Conservation (phyloP, 1,140 invertebrate species). For the Schlechtendalia chinensis region DNA sequence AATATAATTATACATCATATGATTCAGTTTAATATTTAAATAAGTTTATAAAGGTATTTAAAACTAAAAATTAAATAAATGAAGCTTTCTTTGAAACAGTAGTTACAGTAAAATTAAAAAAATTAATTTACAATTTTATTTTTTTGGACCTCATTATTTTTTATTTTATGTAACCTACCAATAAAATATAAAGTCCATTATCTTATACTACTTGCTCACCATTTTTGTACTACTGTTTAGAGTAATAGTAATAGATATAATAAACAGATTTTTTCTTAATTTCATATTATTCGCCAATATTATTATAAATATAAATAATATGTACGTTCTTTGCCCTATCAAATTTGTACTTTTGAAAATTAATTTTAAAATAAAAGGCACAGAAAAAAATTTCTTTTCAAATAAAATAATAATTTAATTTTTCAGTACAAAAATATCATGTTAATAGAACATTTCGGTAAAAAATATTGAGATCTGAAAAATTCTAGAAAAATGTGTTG, state of each 20-base stretch:
- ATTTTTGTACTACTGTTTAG: constrained; percentile 29
- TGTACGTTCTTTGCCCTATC: background rate
- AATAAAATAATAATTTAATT: constrained; percentile 44
- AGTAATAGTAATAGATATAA: background rate
- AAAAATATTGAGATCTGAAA: constrained; percentile 46
- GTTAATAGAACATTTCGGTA: constrained; percentile 34
- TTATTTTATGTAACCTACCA: background rate
- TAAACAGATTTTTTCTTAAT: background rate
- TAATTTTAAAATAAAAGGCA: constrained; percentile 21
- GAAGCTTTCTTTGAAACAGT: constrained; percentile 14
- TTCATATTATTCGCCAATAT: background rate
- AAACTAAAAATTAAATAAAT: background rate
- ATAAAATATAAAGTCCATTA: background rate
- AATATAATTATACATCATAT: background rate
- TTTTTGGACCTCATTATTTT: constrained; percentile 30
- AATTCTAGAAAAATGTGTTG: constrained; percentile 39
- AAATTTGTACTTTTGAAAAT: constrained; percentile 35
- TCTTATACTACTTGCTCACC: constrained; percentile 32
- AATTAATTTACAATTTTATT: background rate
- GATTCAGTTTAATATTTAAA: background rate
- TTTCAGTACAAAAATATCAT: constrained; percentile 42
- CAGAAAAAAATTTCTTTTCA: background rate
- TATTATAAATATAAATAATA: background rate
- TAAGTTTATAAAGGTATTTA: background rate
- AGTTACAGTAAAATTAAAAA: background rate